Evolutionary conservation across 2,888 invertebrate genomes (phyloP), one percentile per base, ranked within the genome.

Genomic region (Hyposoter didymator): DNA sequence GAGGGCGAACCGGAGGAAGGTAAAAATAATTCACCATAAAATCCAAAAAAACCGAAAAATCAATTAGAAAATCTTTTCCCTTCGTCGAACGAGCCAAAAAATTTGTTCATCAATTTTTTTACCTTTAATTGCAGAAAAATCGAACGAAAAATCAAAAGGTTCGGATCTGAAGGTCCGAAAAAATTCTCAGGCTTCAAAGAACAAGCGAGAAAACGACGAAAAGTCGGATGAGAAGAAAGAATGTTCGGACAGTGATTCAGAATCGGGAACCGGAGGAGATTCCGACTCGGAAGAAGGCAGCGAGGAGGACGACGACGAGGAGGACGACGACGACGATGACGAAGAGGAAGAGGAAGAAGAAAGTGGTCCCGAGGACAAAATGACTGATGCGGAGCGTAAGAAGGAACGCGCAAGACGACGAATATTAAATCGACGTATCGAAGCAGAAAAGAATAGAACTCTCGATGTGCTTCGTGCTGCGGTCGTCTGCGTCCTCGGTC

Each of bases 401-500:
- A 95, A 96, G 76, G 96, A 98, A 90, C 95, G 95, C 84, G 96
- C 97, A 1, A 94, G 96, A 80, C 95, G 95, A 83, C 95, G 98
- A 91, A 97, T 98, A 92, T 95, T 96, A 93, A 96, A 96, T 92
- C 95, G 97, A 17, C 95, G 96, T 89, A 95, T 96, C 82, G 96
- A 96, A 49, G 97, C 97, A 7, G 97, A 97, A 89, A 96, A 96
- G 89, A 96, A 95, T 82, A 95, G 95, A 86, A 95, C 95, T 6
- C 88, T 95, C 0, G 97, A 97, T 75, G 95, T 96, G 64, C 95
- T 99, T 1, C 96, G 99, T 67, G 98, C 99, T 0, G 98, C 99
- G 0, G 99, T 99, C 1, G 99, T 99, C 0, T 99, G 99, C 93
- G 99, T 99, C 0, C 95, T 99, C 1, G 99, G 99, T 0, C 99